Conservation (phyloP, 1,140 invertebrate species). For the Brachystomella parvula region DNA sequence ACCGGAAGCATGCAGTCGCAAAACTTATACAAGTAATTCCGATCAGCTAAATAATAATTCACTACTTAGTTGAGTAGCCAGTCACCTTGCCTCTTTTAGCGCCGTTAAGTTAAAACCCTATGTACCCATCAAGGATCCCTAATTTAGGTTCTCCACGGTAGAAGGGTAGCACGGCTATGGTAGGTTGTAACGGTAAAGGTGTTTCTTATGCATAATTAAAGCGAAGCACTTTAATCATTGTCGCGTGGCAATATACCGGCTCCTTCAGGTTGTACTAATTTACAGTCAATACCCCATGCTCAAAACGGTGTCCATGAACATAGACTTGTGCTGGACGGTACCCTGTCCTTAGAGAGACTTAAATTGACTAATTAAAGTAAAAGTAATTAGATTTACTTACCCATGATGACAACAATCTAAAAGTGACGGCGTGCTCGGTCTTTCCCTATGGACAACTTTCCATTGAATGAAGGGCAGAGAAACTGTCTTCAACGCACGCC, state of each 20-base stretch:
- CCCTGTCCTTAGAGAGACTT: too few species aligned
- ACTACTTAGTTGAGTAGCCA: background rate
- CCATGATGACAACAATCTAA: background rate
- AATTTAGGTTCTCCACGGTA: too few species aligned
- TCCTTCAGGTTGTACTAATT: too few species aligned
- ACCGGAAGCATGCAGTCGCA: too few species aligned
- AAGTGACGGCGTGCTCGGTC: background rate
- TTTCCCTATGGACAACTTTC: slow-evolving; percentile 5
- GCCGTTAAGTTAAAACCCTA: background rate
- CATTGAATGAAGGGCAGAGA: background rate
- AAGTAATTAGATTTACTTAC: background rate
- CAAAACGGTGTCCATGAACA: too few species aligned
- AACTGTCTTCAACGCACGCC: background rate
- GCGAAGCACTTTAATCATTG: too few species aligned
- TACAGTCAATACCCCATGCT: too few species aligned
- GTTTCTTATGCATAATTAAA: too few species aligned
- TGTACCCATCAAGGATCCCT: background rate
- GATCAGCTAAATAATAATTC: background rate
- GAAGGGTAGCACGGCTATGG: too few species aligned
- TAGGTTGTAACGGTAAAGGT: too few species aligned
- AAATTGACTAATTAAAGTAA: background rate
- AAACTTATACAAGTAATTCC: background rate
- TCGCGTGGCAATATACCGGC: too few species aligned
- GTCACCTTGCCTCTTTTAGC: background rate
- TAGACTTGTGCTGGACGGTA: too few species aligned